Evolutionary conservation across 2,113 vertebrate genomes (phyloP).

Genomic region (Ptilorrhoa leucosticta): DNA sequence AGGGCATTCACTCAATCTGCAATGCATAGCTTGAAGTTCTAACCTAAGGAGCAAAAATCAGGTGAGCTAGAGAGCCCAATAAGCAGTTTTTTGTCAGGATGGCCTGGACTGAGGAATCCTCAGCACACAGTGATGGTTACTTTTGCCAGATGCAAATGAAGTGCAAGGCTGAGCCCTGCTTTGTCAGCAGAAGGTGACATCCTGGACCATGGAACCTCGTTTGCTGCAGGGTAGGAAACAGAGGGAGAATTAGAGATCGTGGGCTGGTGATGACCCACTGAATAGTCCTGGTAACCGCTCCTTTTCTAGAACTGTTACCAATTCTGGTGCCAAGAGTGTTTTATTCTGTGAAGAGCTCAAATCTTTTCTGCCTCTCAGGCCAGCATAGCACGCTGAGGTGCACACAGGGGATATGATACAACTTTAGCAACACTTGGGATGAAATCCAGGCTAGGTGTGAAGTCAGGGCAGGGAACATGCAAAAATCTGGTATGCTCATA

Average conservation of each 20-base stretch:
- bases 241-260: neutral
- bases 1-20: neutral
- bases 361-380: neutral
- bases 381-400: neutral
- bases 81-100: neutral
- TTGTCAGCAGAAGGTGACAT: neutral
- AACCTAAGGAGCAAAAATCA: neutral
- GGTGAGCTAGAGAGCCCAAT: neutral
- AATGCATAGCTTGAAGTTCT: neutral
- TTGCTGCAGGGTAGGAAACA: neutral
- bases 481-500: neutral
- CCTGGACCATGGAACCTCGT: neutral
- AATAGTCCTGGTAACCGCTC: neutral
- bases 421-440: neutral
- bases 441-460: neutral
- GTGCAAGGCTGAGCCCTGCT: neutral
- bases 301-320: neutral
- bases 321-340: neutral
- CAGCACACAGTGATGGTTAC: fast-evolving
- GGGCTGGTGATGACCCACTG: neutral
- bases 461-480: neutral
- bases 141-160: neutral
- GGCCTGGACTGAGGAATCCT: neutral
- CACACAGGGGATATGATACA: neutral
- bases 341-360: neutral